Base-by-base conservation (phyloP, 2,797 vertebrate genomes). In the Sebastes steindachneri region DNA sequence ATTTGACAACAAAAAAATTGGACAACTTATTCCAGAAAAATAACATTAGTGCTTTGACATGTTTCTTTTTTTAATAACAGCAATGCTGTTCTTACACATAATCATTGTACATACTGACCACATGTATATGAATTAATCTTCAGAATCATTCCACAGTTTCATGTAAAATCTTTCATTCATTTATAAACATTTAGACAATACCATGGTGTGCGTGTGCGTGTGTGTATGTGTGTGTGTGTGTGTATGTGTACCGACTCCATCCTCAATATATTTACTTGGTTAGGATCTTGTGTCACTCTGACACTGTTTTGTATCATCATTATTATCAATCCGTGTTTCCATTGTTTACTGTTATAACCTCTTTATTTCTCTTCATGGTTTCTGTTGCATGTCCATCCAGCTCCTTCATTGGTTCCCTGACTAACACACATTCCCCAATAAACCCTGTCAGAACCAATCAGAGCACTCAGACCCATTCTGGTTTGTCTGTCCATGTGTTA, bases 331-430 rank as follows among this genome's bases (percentile, higher is more conserved):
- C 8, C 41, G n/a, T 60, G 51, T 80, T 62, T 62, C 79, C 17
- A 54, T 75, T 25, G 28, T 79, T 86, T 11, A 21, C 12, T 82
- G 68, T 86, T 54, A 26, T 76, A 14, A 4, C 66, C 28, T 77
- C 45, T 79, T 79, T 9, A 74, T 93, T 88, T 87, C 79, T 92
- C 87, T 68, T 86, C 75, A 73, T 84, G 88, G 77, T 94, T 68
- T 89, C 79, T 82, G 41, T 91, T 94, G 95, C 93, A 87, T 94
- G 94, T 94, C 77, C 80, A 63, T 77, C 85, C 77, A 88, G n/a
- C 69, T 60, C 29, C 7, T 21, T 73, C 85, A 67, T 91, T 93
- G 86, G 51, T 86, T 71, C 65, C 82, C 75, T 29, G 66, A 93
- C 91, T 93, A 93, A 91, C 92, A 82, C 79, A 79, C 85, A 71